Base-by-base conservation (phyloP, 1,140 invertebrate genomes). In the Lethrus apterus region DNA sequence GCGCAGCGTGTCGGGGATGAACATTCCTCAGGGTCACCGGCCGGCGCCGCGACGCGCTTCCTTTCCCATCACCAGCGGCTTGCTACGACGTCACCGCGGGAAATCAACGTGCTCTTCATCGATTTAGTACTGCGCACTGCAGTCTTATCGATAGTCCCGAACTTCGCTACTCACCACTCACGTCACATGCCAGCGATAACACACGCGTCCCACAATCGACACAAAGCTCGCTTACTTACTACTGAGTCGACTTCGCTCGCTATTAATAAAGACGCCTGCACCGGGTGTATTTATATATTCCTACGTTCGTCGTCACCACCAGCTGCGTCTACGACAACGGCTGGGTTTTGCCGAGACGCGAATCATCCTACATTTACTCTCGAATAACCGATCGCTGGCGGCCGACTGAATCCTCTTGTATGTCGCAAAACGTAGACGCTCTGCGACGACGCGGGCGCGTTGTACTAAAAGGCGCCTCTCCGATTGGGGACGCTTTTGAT, bases 1-100 rank as follows among this genome's bases (percentile, higher is more conserved):
- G 70, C 81, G 79, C 62, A 84, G 70, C 59, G 80, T 77, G 63
- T 85, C 83, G 66, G 82, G 82, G 76, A 84, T 83, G 70, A 84
- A 84, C 82, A 85, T 85, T 74, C 76, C 78, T 76, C 70, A 64
- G 52, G 67, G 60, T 59, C 59, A 63, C 61, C 55, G 52, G 47
- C 55, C 44, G 52, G 51, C 53, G 44, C 45, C 55, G 47, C 44
- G 46, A 46, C 50, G 52, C 53, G 47, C 52, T 36, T 46, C 57
- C 46, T 51, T 41, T 56, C 56, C 58, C 59, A 63, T 63, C 56
- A 61, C 57, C 57, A 51, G 33, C 23, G 18, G 18, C 46, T 42
- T 9, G 35, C 41, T 14, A 35, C 31, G 18, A 20, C 35, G 21
- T 20, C 17, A 38, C 19, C 5, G 17, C 4, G 17, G 8, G 44